Conservation (phyloP, 2,888 invertebrate species). For the Nymphalis c-album region DNA sequence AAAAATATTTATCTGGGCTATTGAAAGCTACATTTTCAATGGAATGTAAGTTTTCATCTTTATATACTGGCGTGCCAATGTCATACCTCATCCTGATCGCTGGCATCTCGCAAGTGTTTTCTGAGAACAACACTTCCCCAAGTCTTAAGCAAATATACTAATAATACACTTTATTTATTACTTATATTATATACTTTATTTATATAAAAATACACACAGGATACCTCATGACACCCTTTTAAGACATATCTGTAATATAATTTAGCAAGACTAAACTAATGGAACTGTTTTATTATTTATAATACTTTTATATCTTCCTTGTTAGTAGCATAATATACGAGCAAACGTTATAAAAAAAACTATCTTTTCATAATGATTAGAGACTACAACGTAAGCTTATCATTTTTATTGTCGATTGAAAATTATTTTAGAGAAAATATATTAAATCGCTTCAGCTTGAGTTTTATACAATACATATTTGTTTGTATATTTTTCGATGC, state of each 20-base stretch:
- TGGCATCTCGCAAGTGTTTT: slow-evolving; percentile 27
- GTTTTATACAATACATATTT: slow-evolving; percentile 12
- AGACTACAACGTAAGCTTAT: too few species aligned
- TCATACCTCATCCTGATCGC: slow-evolving; percentile 45
- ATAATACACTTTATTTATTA: not conserved
- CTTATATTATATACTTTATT: too few species aligned
- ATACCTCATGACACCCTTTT: too few species aligned
- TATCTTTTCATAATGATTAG: too few species aligned
- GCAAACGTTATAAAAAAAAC: too few species aligned
- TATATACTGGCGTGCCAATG: slow-evolving; percentile 51
- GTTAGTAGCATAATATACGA: not conserved
- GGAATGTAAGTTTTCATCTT: slow-evolving; percentile 7
- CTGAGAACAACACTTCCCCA: slow-evolving; percentile 26
- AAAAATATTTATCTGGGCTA: not conserved
- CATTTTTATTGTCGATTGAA: not conserved
- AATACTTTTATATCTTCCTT: too few species aligned
- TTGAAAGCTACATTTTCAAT: not conserved
- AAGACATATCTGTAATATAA: not conserved
- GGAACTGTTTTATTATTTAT: too few species aligned
- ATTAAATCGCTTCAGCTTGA: slow-evolving; percentile 7
- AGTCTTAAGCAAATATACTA: slow-evolving; percentile 21
- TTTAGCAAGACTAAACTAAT: too few species aligned
- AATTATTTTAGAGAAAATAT: not conserved
- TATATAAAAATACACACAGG: too few species aligned
- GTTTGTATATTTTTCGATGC: slow-evolving; percentile 33